phyloP scores from a whole-genome alignment of 2,888 invertebrate genomes.

The Ormyrus rosae region DNA sequence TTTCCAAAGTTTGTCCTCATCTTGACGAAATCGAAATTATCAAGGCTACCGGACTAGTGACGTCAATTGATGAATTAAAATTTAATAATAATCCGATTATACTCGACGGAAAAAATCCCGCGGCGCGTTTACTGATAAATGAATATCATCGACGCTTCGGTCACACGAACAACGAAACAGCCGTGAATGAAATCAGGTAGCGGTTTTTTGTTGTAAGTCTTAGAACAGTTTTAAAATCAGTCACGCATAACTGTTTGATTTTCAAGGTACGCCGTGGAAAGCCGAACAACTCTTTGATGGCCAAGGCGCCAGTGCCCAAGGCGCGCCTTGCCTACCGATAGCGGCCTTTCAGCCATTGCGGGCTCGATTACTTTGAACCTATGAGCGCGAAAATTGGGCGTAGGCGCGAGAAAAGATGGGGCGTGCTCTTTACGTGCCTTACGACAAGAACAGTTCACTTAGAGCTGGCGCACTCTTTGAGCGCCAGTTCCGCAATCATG shows the following conservation, averaged over 20 bases:
- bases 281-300: too few species aligned
- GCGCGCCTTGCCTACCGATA: not conserved
- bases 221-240: not conserved
- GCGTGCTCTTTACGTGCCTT: not conserved
- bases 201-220: not conserved
- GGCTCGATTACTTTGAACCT: not conserved
- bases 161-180: conserved; percentile 16
- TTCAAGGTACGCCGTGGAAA: too few species aligned
- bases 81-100: conserved; percentile 12
- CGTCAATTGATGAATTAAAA: not conserved
- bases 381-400: not conserved
- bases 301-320: not conserved
- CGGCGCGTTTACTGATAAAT: not conserved
- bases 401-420: not conserved
- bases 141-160: conserved; percentile 4
- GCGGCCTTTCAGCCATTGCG: not conserved
- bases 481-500: not conserved
- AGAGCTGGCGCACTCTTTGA: not conserved
- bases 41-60: not conserved
- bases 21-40: not conserved
- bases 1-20: not conserved
- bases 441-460: not conserved
- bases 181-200: conserved; percentile 9
- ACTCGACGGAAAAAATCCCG: not conserved
- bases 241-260: not conserved